phyloP scores from a whole-genome alignment of 2,113 vertebrate genomes.

The Micronycteris hirsuta region DNA sequence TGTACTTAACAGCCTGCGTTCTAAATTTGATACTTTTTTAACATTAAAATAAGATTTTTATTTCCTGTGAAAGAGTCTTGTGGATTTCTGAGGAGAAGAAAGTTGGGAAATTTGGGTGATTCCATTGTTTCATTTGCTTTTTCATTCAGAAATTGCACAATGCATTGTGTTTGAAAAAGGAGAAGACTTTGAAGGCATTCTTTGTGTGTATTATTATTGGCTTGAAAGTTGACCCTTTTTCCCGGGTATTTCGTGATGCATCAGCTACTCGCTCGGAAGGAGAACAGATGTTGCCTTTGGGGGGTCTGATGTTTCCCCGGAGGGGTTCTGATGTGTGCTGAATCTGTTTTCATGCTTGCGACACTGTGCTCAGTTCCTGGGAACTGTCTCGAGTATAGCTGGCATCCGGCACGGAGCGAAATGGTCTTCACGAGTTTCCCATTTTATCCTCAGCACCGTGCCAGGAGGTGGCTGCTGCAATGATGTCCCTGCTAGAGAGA shows the following conservation, averaged over 20 bases:
- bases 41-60: not conserved
- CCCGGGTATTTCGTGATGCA: not conserved
- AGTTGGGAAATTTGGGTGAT: conserved; percentile 37
- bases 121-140: conserved; percentile 46
- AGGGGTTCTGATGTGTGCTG: not conserved
- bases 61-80: conserved; percentile 18
- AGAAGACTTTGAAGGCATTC: conserved; percentile 55
- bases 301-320: not conserved
- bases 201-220: conserved; percentile 54
- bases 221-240: conserved; percentile 47
- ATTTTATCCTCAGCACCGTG: not conserved
- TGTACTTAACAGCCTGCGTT: not conserved
- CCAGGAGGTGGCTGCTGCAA: not conserved
- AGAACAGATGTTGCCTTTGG: conserved; percentile 24
- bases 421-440: not conserved
- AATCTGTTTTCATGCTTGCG: conserved; percentile 39
- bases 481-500: not conserved
- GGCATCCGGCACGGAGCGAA: not conserved
- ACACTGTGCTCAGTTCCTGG: not conserved
- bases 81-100: conserved; percentile 35
- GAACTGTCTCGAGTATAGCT: not conserved
- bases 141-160: conserved; percentile 36
- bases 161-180: conserved; percentile 5
- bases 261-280: conserved; percentile 21
- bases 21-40: not conserved